Evolutionary conservation across 2,113 vertebrate genomes (phyloP).

Genomic region (Neomonachus schauinslandi): DNA sequence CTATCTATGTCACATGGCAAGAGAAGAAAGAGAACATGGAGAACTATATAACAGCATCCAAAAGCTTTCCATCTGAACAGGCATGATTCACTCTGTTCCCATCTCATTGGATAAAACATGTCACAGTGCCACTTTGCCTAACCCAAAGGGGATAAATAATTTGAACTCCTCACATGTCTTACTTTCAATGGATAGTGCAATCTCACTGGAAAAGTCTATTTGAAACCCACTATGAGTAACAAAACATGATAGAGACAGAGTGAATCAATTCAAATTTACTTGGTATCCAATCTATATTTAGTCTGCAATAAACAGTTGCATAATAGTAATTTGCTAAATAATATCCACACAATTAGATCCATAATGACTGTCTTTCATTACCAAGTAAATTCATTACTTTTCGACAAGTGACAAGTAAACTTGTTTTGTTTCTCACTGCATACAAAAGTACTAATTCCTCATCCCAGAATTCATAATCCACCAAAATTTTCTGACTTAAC

Average conservation of each 20-base stretch:
- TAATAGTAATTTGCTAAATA: background rate
- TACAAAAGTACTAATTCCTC: background rate
- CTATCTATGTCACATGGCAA: background rate
- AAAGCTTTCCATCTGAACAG: background rate
- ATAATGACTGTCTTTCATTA: background rate
- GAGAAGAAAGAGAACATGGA: background rate
- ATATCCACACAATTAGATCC: background rate
- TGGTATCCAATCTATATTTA: background rate
- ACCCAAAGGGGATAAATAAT: background rate
- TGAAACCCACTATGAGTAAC: background rate
- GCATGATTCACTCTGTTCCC: background rate
- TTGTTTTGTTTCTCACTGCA: background rate
- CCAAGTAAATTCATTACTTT: background rate
- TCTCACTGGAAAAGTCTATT: background rate
- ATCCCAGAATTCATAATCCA: background rate
- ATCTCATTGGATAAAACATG: background rate
- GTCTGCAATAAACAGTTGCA: background rate
- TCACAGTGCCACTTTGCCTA: background rate
- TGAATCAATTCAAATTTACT: background rate
- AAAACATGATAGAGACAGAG: background rate
- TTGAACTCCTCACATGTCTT: background rate
- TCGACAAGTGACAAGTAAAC: background rate
- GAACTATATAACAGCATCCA: background rate
- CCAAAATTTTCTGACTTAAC: background rate
- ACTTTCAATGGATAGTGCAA: background rate